These are phyloP conservation scores for Ursus arctos DNA, from an alignment of 2,113 vertebrate species.

Conservation along the genomic window DNA sequence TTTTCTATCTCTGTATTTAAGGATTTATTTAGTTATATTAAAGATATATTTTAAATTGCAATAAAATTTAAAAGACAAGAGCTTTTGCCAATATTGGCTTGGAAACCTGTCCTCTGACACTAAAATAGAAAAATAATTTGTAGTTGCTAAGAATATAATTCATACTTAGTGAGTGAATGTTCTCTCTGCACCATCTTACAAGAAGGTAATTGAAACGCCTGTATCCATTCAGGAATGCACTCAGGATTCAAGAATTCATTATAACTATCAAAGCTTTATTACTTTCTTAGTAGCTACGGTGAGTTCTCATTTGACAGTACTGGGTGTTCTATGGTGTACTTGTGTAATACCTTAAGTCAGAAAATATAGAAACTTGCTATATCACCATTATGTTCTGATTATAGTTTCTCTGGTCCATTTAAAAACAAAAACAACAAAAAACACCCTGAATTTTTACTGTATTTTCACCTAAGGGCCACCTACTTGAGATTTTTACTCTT, in stretches of 20 bases:
- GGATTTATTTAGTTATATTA: background rate
- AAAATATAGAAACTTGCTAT: conserved; percentile 46
- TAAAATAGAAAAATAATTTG: conserved; percentile 65
- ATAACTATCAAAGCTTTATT: conserved; percentile 74
- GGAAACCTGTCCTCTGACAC: background rate
- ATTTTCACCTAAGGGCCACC: background rate
- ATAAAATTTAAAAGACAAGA: background rate
- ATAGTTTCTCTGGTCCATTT: conserved; percentile 36
- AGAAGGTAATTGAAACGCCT: conserved; percentile 71
- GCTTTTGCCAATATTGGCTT: conserved; percentile 5
- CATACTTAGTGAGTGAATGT: background rate
- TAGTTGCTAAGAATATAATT: conserved; percentile 47
- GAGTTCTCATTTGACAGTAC: conserved; percentile 69
- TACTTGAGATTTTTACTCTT: background rate
- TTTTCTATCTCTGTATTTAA: background rate
- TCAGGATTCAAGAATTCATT: conserved; percentile 73
- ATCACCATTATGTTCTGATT: conserved; percentile 34
- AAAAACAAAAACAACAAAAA: background rate
- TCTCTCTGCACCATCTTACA: background rate
- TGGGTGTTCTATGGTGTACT: conserved; percentile 50
- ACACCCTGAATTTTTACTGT: background rate
- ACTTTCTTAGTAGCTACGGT: conserved; percentile 56
- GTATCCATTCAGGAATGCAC: conserved; percentile 63
- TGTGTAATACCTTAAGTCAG: conserved; percentile 50
- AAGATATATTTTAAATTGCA: conserved; percentile 5